A percentile compares a stretch with the other conserved stretches of the same genome.
Conservation (phyloP, 2,888 invertebrate species). For the Cotesia congregata region DNA sequence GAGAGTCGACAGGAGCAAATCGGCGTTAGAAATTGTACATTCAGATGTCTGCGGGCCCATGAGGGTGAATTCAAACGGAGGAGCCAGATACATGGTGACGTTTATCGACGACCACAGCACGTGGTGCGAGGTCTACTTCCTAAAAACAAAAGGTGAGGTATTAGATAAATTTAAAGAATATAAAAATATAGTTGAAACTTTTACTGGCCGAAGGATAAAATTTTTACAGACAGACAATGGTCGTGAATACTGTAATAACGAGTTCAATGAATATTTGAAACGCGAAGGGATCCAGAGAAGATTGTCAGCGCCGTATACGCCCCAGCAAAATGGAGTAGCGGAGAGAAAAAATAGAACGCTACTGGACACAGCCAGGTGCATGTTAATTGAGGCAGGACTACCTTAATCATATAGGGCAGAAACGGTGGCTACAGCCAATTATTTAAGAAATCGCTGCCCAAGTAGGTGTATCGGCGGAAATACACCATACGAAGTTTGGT, state of each 20-base stretch:
- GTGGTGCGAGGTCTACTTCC: constrained; percentile 49
- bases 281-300: constrained; percentile 52
- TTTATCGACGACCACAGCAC: constrained; percentile 54
- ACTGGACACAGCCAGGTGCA: constrained; percentile 45
- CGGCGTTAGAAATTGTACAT: constrained; percentile 47
- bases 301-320: constrained; percentile 52
- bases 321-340: constrained; percentile 59
- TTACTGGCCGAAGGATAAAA: constrained; percentile 43
- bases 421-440: constrained; percentile 48
- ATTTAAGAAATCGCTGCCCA: constrained; percentile 46
- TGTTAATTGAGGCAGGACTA: constrained; percentile 44
- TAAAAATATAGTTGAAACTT: constrained; percentile 41
- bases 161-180: constrained; percentile 42
- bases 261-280: constrained; percentile 47
- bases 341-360: constrained; percentile 52
- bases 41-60: constrained; percentile 51
- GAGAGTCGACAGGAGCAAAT: constrained; percentile 45
- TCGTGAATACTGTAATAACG: constrained; percentile 36
- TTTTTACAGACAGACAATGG: constrained; percentile 41
- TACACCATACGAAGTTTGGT: constrained; percentile 39
- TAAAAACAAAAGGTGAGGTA: constrained; percentile 46
- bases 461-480: constrained; percentile 33
- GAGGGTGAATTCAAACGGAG: constrained; percentile 44
- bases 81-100: constrained; percentile 47
- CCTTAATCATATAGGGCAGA: constrained; percentile 50